A percentile compares a stretch with the other conserved stretches of the same genome.
These are phyloP conservation scores for Enteromius fasciolatus DNA, from an alignment of 2,797 vertebrate genomes.

Conservation along the genomic window DNA sequence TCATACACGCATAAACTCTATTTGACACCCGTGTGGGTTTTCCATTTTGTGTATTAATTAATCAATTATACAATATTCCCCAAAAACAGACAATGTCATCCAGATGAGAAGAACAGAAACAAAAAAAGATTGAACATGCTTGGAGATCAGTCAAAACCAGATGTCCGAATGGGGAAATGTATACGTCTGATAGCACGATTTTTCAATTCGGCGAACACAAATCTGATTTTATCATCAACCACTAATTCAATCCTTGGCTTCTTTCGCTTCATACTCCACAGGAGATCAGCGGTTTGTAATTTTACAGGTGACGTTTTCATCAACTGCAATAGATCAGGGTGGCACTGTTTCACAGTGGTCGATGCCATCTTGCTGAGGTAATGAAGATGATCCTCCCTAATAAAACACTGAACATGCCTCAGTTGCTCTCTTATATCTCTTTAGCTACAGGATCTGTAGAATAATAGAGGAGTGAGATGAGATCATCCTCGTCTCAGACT, in stretches of 20 bases:
- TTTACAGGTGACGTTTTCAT: neutral
- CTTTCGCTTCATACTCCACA: neutral
- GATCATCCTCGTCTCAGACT: constrained; percentile 36
- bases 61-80: neutral
- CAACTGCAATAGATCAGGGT: neutral
- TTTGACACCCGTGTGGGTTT: neutral
- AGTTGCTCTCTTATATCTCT: constrained; percentile 25
- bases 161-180: neutral
- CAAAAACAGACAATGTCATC: neutral
- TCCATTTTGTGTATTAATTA: neutral
- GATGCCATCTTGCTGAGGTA: constrained; percentile 16
- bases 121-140: neutral
- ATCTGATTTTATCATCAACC: neutral
- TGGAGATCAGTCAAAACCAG: neutral
- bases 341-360: neutral
- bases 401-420: constrained; percentile 22
- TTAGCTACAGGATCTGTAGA: constrained; percentile 8
- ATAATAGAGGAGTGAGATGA: constrained; percentile 28
- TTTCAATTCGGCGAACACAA: neutral
- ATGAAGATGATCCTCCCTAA: constrained; percentile 9
- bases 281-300: neutral
- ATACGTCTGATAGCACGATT: neutral
- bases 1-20: neutral
- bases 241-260: too few species aligned
- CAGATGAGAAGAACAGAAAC: neutral